These are phyloP conservation scores for Steinernema scapterisci DNA, from an alignment of 2,888 invertebrate species.

Conservation along the genomic window DNA sequence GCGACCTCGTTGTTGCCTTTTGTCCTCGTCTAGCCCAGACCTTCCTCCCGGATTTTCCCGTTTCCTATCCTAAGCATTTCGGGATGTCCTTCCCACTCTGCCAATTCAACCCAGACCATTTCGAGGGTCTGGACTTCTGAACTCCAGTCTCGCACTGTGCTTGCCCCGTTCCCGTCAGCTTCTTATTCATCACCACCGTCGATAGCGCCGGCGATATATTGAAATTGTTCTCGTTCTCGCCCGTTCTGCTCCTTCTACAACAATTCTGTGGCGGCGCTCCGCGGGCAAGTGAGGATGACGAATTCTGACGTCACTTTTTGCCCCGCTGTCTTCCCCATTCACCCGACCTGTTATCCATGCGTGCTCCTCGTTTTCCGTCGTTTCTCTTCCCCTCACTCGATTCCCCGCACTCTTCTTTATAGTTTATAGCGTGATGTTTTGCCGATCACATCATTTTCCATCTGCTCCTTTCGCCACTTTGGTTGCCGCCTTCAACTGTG, in stretches of 20 bases:
- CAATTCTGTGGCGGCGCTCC: too few species aligned
- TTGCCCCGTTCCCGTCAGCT: too few species aligned
- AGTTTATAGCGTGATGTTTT: constrained; percentile 32
- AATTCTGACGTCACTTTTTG: constrained; percentile 24
- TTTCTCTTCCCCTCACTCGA: constrained; percentile 13
- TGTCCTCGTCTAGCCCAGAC: background rate
- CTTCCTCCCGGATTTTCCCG: too few species aligned
- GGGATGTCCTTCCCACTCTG: too few species aligned
- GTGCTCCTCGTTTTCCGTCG: constrained; percentile 3
- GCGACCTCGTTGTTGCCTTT: background rate
- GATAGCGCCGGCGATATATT: too few species aligned
- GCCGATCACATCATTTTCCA: constrained; percentile 25
- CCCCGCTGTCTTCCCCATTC: constrained; percentile 30
- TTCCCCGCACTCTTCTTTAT: constrained; percentile 26
- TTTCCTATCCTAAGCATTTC: too few species aligned
- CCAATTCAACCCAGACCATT: too few species aligned
- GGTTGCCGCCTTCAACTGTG: constrained; percentile 26
- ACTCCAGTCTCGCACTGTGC: too few species aligned
- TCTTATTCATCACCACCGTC: too few species aligned
- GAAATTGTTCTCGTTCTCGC: too few species aligned
- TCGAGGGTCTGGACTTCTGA: too few species aligned
- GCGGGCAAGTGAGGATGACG: background rate
- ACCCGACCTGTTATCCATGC: constrained; percentile 23
- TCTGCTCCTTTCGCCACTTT: background rate
- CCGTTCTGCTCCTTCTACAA: too few species aligned